Percentiles rank a stretch among this genome's conserved stretches.
phyloP scores from a whole-genome alignment of 1,140 invertebrate genomes.

The Saccostrea echinata region DNA sequence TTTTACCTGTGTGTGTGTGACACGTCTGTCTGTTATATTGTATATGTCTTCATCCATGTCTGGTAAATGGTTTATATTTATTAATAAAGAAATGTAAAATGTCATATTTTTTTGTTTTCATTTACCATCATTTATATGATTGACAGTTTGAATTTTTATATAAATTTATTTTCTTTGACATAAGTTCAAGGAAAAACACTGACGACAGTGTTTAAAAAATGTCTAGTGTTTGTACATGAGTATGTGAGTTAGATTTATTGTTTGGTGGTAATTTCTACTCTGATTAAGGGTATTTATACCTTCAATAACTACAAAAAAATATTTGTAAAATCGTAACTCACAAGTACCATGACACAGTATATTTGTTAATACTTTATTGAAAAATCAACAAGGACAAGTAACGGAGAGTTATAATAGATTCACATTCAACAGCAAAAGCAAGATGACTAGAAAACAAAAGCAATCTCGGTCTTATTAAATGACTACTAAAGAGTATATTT shows the following conservation, averaged over 20 bases:
- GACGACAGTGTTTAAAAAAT: neutral
- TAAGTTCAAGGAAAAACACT: too few species aligned
- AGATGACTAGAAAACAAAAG: too few species aligned
- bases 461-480: too few species aligned
- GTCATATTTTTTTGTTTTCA: neutral
- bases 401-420: too few species aligned
- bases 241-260: neutral
- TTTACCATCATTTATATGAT: too few species aligned
- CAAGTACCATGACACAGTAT: neutral
- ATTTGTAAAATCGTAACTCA: neutral
- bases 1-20: neutral
- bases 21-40: neutral
- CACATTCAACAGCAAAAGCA: too few species aligned
- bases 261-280: neutral
- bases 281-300: neutral
- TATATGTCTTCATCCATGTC: constrained; percentile 4
- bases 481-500: too few species aligned
- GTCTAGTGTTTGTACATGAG: neutral
- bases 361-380: neutral
- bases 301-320: neutral
- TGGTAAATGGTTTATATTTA: constrained; percentile 35
- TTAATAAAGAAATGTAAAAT: neutral
- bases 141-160: too few species aligned
- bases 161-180: too few species aligned
- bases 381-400: too few species aligned